Evolutionary conservation across 2,797 vertebrate species (phyloP).

Genomic region (Acrocephalus scirpaceus): DNA sequence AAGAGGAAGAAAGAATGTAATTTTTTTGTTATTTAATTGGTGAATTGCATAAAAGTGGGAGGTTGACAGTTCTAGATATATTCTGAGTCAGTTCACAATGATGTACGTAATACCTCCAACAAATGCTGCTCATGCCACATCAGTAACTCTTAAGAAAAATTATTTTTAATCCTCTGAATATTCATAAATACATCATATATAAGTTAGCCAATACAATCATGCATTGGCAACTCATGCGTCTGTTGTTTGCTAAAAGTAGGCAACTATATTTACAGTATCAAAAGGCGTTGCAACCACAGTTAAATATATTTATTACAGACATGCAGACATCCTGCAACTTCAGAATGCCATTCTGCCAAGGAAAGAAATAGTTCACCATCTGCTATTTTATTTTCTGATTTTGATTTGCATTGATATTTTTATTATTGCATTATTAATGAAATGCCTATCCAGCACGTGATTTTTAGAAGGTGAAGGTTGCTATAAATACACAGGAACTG

Average conservation of each 20-base stretch:
- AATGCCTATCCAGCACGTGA: conserved; percentile 4
- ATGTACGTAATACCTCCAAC: neutral
- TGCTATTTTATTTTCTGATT: conserved; percentile 48
- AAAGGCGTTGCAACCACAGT: conserved; percentile 32
- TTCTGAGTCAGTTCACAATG: neutral
- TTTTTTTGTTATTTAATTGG: conserved; percentile 1
- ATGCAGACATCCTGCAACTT: conserved; percentile 40
- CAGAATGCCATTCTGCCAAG: neutral
- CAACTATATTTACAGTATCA: conserved; percentile 13
- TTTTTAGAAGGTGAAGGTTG: conserved; percentile 43
- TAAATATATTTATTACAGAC: conserved; percentile 30
- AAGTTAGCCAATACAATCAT: neutral
- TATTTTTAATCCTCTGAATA: conserved; percentile 43
- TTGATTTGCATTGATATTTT: conserved; percentile 36
- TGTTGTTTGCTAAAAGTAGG: conserved; percentile 2
- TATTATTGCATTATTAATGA: conserved; percentile 42
- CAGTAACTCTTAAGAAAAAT: neutral
- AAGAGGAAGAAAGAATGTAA: neutral
- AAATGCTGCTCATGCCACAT: neutral
- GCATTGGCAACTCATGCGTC: neutral
- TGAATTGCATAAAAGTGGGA: neutral
- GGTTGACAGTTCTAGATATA: neutral
- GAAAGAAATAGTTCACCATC: conserved; percentile 28
- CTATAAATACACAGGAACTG: conserved; percentile 24
- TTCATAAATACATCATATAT: neutral